phyloP scores from a whole-genome alignment of 2,888 invertebrate species.

The Osmoderma eremita region DNA sequence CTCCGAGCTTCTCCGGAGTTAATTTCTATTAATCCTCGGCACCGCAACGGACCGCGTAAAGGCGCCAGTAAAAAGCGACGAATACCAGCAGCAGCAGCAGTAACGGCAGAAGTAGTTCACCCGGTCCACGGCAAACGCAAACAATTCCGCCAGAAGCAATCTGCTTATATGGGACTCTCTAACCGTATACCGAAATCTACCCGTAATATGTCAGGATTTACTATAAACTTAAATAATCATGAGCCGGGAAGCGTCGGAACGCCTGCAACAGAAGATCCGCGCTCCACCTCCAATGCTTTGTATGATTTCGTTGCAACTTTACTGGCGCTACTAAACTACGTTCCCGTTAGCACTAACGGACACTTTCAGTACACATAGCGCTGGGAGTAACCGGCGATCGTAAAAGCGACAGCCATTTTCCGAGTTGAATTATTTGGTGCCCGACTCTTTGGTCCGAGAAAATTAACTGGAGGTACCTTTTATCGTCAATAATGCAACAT shows the following conservation, averaged over 20 bases:
- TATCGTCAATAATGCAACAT: too few relatives aligned
- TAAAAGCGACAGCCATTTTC: background rate
- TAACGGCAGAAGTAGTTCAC: background rate
- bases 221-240: constrained; percentile 55
- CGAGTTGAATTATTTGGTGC: constrained; percentile 11
- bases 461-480: constrained; percentile 2
- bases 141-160: constrained; percentile 42
- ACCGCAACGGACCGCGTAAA: constrained; percentile 10
- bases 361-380: background rate
- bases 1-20: background rate
- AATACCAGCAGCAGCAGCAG: too few relatives aligned
- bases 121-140: constrained; percentile 1
- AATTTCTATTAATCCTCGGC: constrained; percentile 1
- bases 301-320: constrained; percentile 44
- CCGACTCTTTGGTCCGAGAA: background rate
- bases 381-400: too few relatives aligned
- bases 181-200: constrained; percentile 48
- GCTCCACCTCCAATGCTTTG: constrained; percentile 54
- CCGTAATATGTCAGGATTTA: constrained; percentile 54
- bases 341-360: constrained; percentile 33
- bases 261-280: constrained; percentile 41
- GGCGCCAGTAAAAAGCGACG: constrained; percentile 5
- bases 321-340: constrained; percentile 19
- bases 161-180: constrained; percentile 50
- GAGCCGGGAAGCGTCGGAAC: constrained; percentile 50